phyloP scores from a whole-genome alignment of 2,797 vertebrate genomes.

The Cyprinella venusta region DNA sequence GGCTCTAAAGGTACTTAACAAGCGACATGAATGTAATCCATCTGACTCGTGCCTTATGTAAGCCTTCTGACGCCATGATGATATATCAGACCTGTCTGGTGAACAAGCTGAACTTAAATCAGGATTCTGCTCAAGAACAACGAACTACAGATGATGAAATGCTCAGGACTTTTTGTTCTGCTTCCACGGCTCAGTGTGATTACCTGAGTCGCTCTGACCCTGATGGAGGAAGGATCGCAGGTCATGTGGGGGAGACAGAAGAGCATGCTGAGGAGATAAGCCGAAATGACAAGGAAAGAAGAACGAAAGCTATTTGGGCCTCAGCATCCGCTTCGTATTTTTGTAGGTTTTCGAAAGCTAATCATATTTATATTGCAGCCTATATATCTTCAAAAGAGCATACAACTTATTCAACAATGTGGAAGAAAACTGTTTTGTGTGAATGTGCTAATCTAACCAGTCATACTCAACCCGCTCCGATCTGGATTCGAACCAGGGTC shows the following conservation, averaged over 20 bases:
- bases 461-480: too few species aligned
- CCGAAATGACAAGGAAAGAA: neutral
- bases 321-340: neutral
- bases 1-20: neutral
- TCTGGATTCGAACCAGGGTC: too few species aligned
- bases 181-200: neutral
- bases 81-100: neutral
- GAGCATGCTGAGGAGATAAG: neutral
- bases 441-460: too few species aligned
- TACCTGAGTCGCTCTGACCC: neutral
- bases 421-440: too few species aligned
- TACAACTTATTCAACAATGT: too few species aligned
- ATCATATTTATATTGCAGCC: neutral
- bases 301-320: neutral
- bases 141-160: neutral
- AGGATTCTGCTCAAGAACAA: neutral
- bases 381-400: too few species aligned
- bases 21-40: neutral
- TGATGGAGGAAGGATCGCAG: neutral
- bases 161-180: neutral
- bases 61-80: neutral
- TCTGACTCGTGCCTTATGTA: neutral
- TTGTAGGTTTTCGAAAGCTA: conserved; percentile 1
- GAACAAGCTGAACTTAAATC: neutral
- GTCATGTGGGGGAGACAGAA: conserved; percentile 5